Evolutionary conservation across 2,888 invertebrate genomes (phyloP), one percentile per base, ranked within the genome.

Genomic region (Muschampia plurimacula): DNA sequence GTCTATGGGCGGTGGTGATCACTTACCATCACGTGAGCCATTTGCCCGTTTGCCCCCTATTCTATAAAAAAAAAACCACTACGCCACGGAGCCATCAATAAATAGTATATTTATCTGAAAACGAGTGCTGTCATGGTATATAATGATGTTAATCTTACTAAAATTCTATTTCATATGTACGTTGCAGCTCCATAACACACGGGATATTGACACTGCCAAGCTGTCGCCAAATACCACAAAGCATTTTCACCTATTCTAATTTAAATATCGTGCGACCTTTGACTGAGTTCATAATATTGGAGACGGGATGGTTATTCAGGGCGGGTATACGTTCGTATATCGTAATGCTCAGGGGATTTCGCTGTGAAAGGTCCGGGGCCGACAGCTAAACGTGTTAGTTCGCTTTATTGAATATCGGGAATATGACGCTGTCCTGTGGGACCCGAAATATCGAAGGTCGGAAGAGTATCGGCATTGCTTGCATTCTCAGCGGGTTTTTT

Each of bases 351-450:
- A 78, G 64, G 89, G 89, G 90, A 88, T 85, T 86, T 84, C 73
- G 73, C 80, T 77, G 77, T 78, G 82, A 87, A 87, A 86, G 89
- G 87, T 86, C 84, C 83, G 84, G 80, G 75, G 80, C 81, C 82
- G 84, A 80, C 83, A 82, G 84, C 87, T 89, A 89, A 90, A 90
- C 86, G 89, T 85, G 89, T 90, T 90, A 90, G 89, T 86, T 86
- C 87, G 83, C 87, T 85, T 89, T 91, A 90, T 91, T 90, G 90
- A 90, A 90, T 90, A 90, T 90, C 86, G 86, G 84, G 85, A 88
- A 89, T 89, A 89, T 88, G 88, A 86, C 86, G 83, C 77, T 79
- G 83, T 86, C 89, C 87, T 84, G 77, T 75, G 86, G 89, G 89
- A 83, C 75, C 79, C 78, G 77, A 79, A 82, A 86, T 86, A 84